A percentile compares a stretch with the other conserved stretches of the same genome.
phyloP scores from a whole-genome alignment of 2,888 invertebrate genomes.

The Mechanitis messenoides region DNA sequence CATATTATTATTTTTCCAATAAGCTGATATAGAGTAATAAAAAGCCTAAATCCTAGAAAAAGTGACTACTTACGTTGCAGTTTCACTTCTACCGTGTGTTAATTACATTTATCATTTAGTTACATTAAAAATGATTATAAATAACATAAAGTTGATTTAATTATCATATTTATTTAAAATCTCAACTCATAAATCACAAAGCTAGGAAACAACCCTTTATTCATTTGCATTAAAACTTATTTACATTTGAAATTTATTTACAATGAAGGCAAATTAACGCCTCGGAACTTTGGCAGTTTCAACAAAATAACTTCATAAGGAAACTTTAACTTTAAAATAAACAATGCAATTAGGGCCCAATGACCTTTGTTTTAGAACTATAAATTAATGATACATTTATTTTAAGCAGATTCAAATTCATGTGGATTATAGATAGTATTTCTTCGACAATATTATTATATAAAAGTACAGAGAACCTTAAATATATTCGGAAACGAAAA shows the following conservation, averaged over 20 bases:
- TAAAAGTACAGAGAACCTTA: too few relatives aligned
- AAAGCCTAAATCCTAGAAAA: too few relatives aligned
- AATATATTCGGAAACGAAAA: background rate
- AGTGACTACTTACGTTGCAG: too few relatives aligned
- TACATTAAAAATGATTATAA: too few relatives aligned
- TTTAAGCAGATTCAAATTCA: too few relatives aligned
- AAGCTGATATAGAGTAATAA: too few relatives aligned
- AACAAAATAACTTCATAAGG: conserved; percentile 26
- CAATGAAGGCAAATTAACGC: conserved; percentile 21
- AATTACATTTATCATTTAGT: too few relatives aligned
- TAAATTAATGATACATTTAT: too few relatives aligned
- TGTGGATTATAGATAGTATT: background rate
- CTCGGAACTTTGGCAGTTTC: conserved; percentile 23
- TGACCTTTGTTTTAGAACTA: too few relatives aligned
- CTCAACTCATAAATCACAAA: conserved; percentile 4
- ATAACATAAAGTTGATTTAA: too few relatives aligned
- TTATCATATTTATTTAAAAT: background rate
- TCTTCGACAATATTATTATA: background rate
- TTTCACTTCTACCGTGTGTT: too few relatives aligned
- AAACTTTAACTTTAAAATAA: conserved; percentile 22
- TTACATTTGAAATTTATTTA: conserved; percentile 13
- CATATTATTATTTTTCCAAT: too few relatives aligned
- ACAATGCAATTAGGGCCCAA: conserved; percentile 25
- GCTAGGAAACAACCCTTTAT: conserved; percentile 3
- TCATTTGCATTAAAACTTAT: conserved; percentile 4